These are phyloP conservation scores for Zaprionus bogoriensis DNA, from an alignment of 2,888 invertebrate genomes.

Conservation along the genomic window DNA sequence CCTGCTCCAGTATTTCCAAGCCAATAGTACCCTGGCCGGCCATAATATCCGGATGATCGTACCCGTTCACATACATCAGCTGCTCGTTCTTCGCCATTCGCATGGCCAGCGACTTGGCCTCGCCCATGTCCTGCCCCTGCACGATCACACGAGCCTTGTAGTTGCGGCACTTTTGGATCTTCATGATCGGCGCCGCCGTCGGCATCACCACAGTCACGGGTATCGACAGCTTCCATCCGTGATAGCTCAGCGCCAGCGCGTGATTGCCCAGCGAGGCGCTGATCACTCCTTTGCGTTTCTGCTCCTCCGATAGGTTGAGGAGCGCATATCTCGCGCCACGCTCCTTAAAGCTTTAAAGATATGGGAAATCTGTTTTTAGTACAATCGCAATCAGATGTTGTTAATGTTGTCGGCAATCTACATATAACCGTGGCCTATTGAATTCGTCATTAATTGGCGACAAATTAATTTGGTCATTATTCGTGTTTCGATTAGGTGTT, in stretches of 20 bases:
- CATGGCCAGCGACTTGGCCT: conserved; percentile 92
- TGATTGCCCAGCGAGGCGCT: conserved; percentile 98
- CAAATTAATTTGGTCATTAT: conserved; percentile 38
- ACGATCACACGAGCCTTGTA: conserved; percentile 92
- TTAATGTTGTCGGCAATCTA: not conserved
- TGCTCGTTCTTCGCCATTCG: conserved; percentile 88
- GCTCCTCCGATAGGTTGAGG: conserved; percentile 88
- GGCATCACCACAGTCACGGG: conserved; percentile 97
- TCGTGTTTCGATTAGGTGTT: conserved; percentile 20
- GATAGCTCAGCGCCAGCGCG: conserved; percentile 91
- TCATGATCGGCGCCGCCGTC: conserved; percentile 96
- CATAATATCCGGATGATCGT: conserved; percentile 97
- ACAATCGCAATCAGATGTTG: not conserved
- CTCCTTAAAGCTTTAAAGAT: conserved; percentile 92
- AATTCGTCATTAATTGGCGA: conserved; percentile 33
- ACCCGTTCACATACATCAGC: conserved; percentile 94
- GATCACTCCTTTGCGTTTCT: conserved; percentile 91
- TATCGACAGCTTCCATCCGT: conserved; percentile 88
- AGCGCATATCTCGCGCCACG: conserved; percentile 95
- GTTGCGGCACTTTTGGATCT: conserved; percentile 93
- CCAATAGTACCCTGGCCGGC: conserved; percentile 98
- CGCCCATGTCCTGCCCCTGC: conserved; percentile 90
- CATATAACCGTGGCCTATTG: not conserved
- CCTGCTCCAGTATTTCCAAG: conserved; percentile 95
- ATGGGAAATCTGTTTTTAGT: not conserved